Conservation (phyloP, 2,888 invertebrate genomes). For the Andrena minutula region DNA sequence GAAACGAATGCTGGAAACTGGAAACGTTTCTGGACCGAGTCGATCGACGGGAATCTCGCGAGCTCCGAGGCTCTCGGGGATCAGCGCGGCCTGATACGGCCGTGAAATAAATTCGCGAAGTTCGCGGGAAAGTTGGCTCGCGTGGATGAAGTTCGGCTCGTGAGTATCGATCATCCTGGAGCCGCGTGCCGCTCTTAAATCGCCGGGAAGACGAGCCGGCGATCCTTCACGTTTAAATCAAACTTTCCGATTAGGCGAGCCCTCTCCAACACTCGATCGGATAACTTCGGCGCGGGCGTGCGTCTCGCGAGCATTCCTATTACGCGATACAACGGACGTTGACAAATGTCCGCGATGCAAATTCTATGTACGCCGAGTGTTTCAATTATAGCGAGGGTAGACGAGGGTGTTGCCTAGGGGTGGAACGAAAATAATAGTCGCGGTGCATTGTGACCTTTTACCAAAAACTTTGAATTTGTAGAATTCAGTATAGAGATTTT, state of each 20-base stretch:
- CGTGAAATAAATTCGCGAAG: constrained; percentile 64
- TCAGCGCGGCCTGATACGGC: constrained; percentile 56
- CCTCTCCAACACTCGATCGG: neutral
- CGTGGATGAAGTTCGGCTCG: constrained; percentile 47
- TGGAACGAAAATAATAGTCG: neutral
- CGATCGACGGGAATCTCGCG: constrained; percentile 38
- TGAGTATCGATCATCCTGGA: constrained; percentile 24
- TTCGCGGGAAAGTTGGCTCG: constrained; percentile 49
- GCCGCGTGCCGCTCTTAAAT: constrained; percentile 34
- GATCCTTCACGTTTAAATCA: constrained; percentile 40
- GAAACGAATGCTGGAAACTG: constrained; percentile 36
- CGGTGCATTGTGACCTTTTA: too few relatives aligned
- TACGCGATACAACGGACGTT: constrained; percentile 27
- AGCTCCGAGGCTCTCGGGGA: constrained; percentile 47
- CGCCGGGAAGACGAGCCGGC: constrained; percentile 53
- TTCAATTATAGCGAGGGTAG: neutral
- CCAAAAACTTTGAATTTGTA: too few relatives aligned
- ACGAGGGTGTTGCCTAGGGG: neutral
- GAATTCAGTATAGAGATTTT: too few relatives aligned
- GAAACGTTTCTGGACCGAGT: constrained; percentile 41
- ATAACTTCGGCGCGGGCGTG: constrained; percentile 11
- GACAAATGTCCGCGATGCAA: constrained; percentile 11
- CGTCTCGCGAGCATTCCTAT: constrained; percentile 3
- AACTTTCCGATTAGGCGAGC: constrained; percentile 48
- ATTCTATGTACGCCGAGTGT: neutral